These are phyloP conservation scores for Tinea semifulvella DNA, from an alignment of 2,888 invertebrate genomes.

Conservation along the genomic window DNA sequence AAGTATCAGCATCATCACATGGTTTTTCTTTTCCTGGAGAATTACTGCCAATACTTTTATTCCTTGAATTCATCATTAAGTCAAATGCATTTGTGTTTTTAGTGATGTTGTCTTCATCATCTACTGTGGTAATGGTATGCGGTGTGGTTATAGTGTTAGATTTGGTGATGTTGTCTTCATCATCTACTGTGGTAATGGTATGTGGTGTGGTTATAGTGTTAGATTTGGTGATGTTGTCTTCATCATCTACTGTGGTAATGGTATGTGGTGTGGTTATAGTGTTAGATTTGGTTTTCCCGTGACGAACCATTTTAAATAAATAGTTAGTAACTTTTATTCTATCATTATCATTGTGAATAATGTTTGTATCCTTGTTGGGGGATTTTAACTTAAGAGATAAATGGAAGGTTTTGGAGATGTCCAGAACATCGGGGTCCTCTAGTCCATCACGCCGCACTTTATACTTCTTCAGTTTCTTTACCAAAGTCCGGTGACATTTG, in stretches of 20 bases:
- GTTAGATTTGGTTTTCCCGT: not conserved
- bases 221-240: not conserved
- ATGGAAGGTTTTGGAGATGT: slow-evolving; percentile 42
- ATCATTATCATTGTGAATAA: not conserved
- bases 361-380: slow-evolving; percentile 24
- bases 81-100: slow-evolving; percentile 68
- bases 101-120: slow-evolving; percentile 19
- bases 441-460: slow-evolving; percentile 47
- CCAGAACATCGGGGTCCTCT: slow-evolving; percentile 51
- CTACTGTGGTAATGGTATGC: too few relatives aligned
- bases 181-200: too few relatives aligned
- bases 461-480: slow-evolving; percentile 49
- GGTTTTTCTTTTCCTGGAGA: slow-evolving; percentile 66
- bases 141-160: not conserved
- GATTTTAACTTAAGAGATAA: slow-evolving; percentile 41
- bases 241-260: not conserved
- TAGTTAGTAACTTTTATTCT: not conserved
- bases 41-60: slow-evolving; percentile 71
- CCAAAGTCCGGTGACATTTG: slow-evolving; percentile 38
- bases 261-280: not conserved
- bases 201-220: not conserved
- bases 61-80: slow-evolving; percentile 73
- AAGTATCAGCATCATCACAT: slow-evolving; percentile 28
- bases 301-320: slow-evolving; percentile 11
- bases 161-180: not conserved